Evolutionary conservation across 2,113 vertebrate species (phyloP).

Genomic region (Phylloscopus trochilus): DNA sequence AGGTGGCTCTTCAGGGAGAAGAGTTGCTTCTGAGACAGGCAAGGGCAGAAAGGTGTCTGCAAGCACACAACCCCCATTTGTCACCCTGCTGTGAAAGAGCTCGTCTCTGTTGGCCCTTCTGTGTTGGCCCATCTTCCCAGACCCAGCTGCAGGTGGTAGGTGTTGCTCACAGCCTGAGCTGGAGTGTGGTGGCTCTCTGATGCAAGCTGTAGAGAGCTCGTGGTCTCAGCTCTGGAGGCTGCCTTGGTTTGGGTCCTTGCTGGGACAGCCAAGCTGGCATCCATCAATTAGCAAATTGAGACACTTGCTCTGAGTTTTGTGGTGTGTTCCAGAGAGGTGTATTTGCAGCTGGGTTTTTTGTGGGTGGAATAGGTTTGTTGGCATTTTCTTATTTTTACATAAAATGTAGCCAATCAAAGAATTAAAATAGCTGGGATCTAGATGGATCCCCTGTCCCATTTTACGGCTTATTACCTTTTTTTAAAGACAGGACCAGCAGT

Average conservation of each 20-base stretch:
- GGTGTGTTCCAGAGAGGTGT: neutral
- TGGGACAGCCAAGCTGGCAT: neutral
- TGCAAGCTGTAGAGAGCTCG: neutral
- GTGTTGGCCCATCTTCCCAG: neutral
- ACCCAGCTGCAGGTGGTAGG: neutral
- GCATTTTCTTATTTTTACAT: neutral
- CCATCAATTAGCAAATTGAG: rapidly evolving
- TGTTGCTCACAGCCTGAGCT: neutral
- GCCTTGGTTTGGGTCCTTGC: rapidly evolving
- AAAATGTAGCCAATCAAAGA: neutral
- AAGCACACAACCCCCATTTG: neutral
- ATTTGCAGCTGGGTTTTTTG: neutral
- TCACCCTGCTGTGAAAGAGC: neutral
- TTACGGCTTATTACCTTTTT: neutral
- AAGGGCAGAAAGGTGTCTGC: neutral
- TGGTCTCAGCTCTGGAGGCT: neutral
- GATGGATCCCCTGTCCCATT: neutral
- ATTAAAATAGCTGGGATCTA: neutral
- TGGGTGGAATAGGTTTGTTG: neutral
- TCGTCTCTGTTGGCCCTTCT: neutral
- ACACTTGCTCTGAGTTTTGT: neutral
- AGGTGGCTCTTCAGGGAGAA: neutral
- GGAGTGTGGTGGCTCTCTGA: neutral
- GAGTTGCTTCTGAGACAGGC: neutral
- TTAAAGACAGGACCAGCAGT: neutral